Conservation (phyloP, 2,113 vertebrate species). For the Neolamprologus modestus region DNA sequence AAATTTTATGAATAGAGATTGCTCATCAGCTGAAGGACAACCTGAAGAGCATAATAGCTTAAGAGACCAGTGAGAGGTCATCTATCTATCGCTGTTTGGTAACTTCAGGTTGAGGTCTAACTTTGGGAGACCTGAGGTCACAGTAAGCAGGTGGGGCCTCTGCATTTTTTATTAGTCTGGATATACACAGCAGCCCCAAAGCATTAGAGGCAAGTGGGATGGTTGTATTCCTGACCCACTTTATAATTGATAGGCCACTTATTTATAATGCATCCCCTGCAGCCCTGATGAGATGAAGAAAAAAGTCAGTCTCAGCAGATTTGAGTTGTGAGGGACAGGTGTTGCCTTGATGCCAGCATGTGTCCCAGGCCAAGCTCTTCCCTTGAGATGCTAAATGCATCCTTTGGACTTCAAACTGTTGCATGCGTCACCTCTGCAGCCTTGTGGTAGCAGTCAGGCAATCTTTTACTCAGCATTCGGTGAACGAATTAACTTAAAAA, state of each 20-base stretch:
- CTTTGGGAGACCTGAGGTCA: not conserved
- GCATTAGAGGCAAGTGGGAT: conserved; percentile 39
- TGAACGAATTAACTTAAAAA: not conserved
- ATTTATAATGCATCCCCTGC: conserved; percentile 56
- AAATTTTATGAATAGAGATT: not conserved
- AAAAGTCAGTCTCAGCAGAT: conserved; percentile 42
- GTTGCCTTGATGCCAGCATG: not conserved
- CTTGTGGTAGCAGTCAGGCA: not conserved
- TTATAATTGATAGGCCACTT: conserved; percentile 53
- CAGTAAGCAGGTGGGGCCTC: conserved; percentile 13
- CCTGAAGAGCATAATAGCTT: not conserved
- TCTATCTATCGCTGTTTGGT: not conserved
- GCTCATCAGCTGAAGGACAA: conserved; percentile 6
- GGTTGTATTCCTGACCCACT: conserved; percentile 41
- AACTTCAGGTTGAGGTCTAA: not conserved
- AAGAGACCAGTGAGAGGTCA: not conserved
- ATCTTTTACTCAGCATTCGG: not conserved
- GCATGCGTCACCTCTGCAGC: not conserved
- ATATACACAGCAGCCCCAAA: conserved; percentile 16
- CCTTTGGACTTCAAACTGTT: not conserved
- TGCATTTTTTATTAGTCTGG: conserved; percentile 46
- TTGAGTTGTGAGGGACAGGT: not conserved
- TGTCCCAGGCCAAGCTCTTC: not conserved
- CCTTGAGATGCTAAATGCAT: not conserved
- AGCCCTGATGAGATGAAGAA: conserved; percentile 1